Base-by-base conservation (phyloP, 2,797 vertebrate genomes). In the Peromyscus nudipes region DNA sequence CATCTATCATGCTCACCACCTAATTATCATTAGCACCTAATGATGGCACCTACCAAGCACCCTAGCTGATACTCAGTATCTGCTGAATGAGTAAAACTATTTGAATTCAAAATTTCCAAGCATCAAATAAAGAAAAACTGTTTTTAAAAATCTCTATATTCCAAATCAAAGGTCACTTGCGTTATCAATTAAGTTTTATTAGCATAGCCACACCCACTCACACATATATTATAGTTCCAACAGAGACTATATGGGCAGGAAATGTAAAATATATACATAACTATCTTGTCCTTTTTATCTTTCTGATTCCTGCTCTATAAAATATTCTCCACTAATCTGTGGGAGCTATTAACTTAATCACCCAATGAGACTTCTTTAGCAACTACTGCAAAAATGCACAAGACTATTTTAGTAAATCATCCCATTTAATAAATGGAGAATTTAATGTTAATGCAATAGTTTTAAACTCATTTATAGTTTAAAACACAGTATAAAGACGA, bases 331-430 rank as follows among this genome's bases (percentile, higher is more conserved):
- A 95, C 17, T 65, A 23, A 73, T 88, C 57, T 55, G 37, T 60
- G 34, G 8, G 23, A 82, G 82, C 71, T 84, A 84, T 43, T 92
- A 49, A 84, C 52, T 82, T 86, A 69, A 83, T 79, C 62, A 92
- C 31, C 71, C 71, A 95, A 71, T 67, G 86, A 91, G 82, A 34
- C 55, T 46, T 46, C 11, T 57, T 82, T 80, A 77, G 46, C 52
- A 96, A 92, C 4, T 19, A 75, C 31, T 92, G 8, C 62, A 93
- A 96, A 94, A 86, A 87, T 69, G 91, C 1, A 81, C 67, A 92
- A 40, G 43, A 80, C 65, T 95, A 95, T 86, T 95, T 91, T 91
- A 93, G 93, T 81, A 75, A 92, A 95, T 88, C 17, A 80, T 93
- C 1, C 16, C 27, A 80, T 40, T 91, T 96, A 67, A 90, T 87